These are phyloP conservation scores for Nematostella vectensis DNA, from an alignment of 92 coral and sea anemone genomes.

Conservation along the genomic window DNA sequence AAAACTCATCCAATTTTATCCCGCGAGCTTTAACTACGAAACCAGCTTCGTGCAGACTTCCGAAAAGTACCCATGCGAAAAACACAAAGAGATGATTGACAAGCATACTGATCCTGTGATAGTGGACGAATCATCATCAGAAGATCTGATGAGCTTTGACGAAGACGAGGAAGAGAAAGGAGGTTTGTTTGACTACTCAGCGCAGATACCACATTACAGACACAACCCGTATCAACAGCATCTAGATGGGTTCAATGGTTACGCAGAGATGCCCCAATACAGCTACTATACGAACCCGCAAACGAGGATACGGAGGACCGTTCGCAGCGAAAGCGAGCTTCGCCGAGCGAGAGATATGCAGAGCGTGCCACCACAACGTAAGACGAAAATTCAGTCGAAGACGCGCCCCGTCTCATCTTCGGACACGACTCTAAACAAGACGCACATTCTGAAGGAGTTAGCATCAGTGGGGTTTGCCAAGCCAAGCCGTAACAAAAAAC, in stretches of 20 bases:
- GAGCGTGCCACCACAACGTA: not conserved
- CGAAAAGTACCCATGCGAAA: constrained; percentile 1
- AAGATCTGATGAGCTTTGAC: constrained; percentile 26
- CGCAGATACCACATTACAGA: constrained; percentile 14
- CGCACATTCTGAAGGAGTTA: constrained; percentile 26
- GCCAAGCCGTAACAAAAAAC: not conserved
- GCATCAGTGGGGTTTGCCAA: constrained; percentile 19
- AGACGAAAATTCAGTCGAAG: not conserved
- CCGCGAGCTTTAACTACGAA: constrained; percentile 20
- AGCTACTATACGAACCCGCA: not conserved
- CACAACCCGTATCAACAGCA: constrained; percentile 13
- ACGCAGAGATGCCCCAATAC: constrained; percentile 17
- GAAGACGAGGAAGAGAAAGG: constrained; percentile 12
- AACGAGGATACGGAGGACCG: constrained; percentile 17
- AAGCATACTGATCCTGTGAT: constrained; percentile 2
- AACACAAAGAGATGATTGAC: not conserved
- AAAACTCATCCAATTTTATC: constrained; percentile 19
- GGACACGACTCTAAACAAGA: constrained; percentile 24
- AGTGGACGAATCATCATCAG: constrained; percentile 15
- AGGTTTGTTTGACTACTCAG: constrained; percentile 19
- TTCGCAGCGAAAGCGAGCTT: constrained; percentile 21
- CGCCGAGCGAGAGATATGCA: constrained; percentile 8
- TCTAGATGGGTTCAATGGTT: constrained; percentile 15
- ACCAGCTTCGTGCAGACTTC: constrained; percentile 15
- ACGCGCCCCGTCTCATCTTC: constrained; percentile 6